phyloP scores from a whole-genome alignment of 2,888 invertebrate species.

The Entomobrya multifasciata region DNA sequence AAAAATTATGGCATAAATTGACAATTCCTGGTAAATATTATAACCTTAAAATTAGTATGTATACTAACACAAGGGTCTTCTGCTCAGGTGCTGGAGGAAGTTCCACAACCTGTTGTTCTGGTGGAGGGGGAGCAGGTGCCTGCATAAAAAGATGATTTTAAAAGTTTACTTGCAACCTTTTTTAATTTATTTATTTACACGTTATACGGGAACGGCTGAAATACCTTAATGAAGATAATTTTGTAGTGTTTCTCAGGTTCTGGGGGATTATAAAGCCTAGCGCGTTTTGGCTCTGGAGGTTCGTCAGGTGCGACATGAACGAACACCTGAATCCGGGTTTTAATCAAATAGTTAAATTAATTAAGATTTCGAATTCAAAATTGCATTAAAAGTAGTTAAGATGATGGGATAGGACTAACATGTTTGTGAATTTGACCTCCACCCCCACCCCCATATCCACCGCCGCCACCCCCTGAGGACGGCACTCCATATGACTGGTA shows the following conservation, averaged over 20 bases:
- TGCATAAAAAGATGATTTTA: too few species aligned
- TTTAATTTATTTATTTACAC: too few species aligned
- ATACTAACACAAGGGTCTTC: constrained; percentile 94
- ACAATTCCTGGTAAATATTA: too few species aligned
- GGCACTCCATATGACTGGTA: constrained; percentile 60
- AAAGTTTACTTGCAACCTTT: too few species aligned
- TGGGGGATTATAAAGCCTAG: constrained; percentile 69
- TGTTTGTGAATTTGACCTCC: constrained; percentile 63
- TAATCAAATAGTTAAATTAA: too few species aligned
- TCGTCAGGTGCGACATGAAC: constrained; percentile 71
- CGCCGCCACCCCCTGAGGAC: constrained; percentile 51
- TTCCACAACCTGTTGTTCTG: constrained; percentile 69
- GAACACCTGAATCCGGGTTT: too few species aligned
- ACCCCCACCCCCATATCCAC: constrained; percentile 59
- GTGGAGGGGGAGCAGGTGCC: constrained; percentile 66
- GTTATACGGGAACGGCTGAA: too few species aligned
- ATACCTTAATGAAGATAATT: constrained; percentile 75
- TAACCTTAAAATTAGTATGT: too few species aligned
- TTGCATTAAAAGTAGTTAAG: too few species aligned
- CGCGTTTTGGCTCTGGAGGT: constrained; percentile 66
- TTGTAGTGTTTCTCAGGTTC: constrained; percentile 77
- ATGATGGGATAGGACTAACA: too few species aligned
- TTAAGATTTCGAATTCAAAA: too few species aligned
- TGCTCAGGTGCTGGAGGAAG: constrained; percentile 86
- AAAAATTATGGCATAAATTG: too few species aligned